A percentile compares a stretch with the other conserved stretches of the same genome.
phyloP scores from a whole-genome alignment of 2,888 invertebrate genomes.

The Agonopterix heracliana region DNA sequence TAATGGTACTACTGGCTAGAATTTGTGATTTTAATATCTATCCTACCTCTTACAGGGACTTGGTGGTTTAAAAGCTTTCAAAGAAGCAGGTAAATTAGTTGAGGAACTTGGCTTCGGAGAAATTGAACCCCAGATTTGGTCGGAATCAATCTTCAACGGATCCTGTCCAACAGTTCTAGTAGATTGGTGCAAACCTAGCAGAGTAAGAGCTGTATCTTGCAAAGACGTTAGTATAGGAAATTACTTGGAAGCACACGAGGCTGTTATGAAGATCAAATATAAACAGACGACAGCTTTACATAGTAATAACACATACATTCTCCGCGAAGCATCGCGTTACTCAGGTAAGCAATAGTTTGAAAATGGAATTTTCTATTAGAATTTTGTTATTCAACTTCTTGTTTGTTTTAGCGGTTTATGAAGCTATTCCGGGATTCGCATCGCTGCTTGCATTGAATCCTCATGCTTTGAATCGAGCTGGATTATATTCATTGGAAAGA shows the following conservation, averaged over 20 bases:
- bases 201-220: slow-evolving; percentile 66
- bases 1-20: no score
- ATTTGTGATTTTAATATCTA: no score
- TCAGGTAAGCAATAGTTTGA: slow-evolving; percentile 50
- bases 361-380: neutral
- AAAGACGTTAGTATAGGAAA: slow-evolving; percentile 66
- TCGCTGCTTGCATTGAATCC: slow-evolving; percentile 70
- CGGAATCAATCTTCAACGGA: slow-evolving; percentile 63
- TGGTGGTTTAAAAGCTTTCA: slow-evolving; percentile 62
- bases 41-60: slow-evolving; percentile 51
- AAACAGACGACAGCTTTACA: slow-evolving; percentile 60
- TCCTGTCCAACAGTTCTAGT: slow-evolving; percentile 64
- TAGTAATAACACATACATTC: slow-evolving; percentile 64
- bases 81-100: slow-evolving; percentile 62
- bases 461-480: slow-evolving; percentile 64
- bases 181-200: slow-evolving; percentile 66
- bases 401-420: slow-evolving; percentile 62
- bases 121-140: slow-evolving; percentile 59
- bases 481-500: slow-evolving; percentile 56
- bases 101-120: slow-evolving; percentile 60
- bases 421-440: slow-evolving; percentile 70
- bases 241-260: slow-evolving; percentile 73
- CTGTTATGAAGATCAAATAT: slow-evolving; percentile 63
- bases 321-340: slow-evolving; percentile 63
- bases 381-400: neutral